These are phyloP conservation scores for Serripes groenlandicus DNA, from an alignment of 2,888 invertebrate genomes.

Conservation along the genomic window DNA sequence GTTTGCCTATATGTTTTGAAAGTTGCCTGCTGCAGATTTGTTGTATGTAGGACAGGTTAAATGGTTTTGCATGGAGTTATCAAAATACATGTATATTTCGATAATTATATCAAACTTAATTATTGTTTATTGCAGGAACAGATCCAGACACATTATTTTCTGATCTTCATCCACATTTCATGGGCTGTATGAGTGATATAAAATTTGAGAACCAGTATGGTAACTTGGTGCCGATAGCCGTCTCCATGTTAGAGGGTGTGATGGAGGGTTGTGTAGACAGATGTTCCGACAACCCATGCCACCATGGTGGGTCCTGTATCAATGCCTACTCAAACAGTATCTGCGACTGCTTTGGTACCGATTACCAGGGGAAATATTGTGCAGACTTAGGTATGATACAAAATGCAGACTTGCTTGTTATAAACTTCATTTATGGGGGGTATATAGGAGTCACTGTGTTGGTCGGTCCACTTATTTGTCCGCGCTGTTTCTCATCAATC, in stretches of 20 bases:
- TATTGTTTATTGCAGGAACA: conserved; percentile 54
- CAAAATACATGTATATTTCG: too few species aligned
- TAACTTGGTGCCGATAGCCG: conserved; percentile 59
- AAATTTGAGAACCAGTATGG: conserved; percentile 67
- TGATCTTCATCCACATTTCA: conserved; percentile 68
- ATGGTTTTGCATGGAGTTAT: too few species aligned
- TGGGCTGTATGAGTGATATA: conserved; percentile 78
- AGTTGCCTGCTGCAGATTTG: too few species aligned
- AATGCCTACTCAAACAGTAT: conserved; percentile 96
- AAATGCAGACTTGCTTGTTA: too few species aligned
- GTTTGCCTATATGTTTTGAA: too few species aligned
- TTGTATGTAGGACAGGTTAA: too few species aligned
- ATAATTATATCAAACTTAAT: too few species aligned
- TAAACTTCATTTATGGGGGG: too few species aligned
- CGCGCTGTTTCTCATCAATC: too few species aligned
- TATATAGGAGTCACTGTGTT: too few species aligned
- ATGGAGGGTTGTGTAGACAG: conserved; percentile 93
- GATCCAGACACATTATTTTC: conserved; percentile 68
- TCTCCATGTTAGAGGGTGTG: conserved; percentile 66
- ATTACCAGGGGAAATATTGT: conserved; percentile 96
- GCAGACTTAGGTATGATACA: conserved; percentile 92
- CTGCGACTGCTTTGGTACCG: conserved; percentile 97
- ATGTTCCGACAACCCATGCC: conserved; percentile 92
- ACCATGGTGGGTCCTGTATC: conserved; percentile 94
- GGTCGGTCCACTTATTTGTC: too few species aligned